Evolutionary conservation across 2,888 invertebrate species (phyloP).

Genomic region (Portevinia maculata): DNA sequence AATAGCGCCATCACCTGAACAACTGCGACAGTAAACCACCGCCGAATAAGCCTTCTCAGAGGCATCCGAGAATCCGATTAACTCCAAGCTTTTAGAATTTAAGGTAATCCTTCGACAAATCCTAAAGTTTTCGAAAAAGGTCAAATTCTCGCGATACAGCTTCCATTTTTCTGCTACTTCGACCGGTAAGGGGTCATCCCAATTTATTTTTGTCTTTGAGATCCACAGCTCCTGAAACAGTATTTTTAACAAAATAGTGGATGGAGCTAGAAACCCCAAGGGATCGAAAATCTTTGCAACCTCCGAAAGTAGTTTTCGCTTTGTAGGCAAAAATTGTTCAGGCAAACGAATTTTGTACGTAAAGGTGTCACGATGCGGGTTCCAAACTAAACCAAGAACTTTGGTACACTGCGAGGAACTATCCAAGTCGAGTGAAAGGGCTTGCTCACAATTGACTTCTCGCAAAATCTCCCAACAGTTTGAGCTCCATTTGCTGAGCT

Average conservation of each 20-base stretch:
- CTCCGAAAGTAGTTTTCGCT: constrained; percentile 10
- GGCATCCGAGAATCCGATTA: constrained; percentile 38
- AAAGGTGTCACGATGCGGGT: constrained; percentile 28
- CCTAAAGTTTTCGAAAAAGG: constrained; percentile 34
- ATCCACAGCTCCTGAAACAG: constrained; percentile 38
- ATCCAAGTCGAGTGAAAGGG: constrained; percentile 16
- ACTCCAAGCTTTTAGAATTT: constrained; percentile 27
- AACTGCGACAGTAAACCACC: constrained; percentile 14
- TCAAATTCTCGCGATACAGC: constrained; percentile 33
- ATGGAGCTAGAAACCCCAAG: constrained; percentile 28
- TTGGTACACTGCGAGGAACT: constrained; percentile 22
- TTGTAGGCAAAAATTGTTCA: constrained; percentile 20
- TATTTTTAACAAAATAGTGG: constrained; percentile 34
- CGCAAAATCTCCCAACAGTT: constrained; percentile 16
- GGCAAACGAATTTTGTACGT: constrained; percentile 5
- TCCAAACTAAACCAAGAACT: constrained; percentile 35
- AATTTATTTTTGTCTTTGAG: constrained; percentile 31
- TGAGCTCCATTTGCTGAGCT: constrained; percentile 34
- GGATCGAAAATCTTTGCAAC: constrained; percentile 22
- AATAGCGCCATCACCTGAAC: background rate
- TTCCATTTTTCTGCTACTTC: constrained; percentile 37
- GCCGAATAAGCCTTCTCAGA: constrained; percentile 14
- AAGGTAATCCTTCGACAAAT: constrained; percentile 4
- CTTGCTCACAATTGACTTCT: constrained; percentile 2
- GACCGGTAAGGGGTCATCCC: constrained; percentile 30